Evolutionary conservation across 2,113 vertebrate species (phyloP), one percentile per base, ranked within the genome.

Genomic region (Corydoras maculifer): DNA sequence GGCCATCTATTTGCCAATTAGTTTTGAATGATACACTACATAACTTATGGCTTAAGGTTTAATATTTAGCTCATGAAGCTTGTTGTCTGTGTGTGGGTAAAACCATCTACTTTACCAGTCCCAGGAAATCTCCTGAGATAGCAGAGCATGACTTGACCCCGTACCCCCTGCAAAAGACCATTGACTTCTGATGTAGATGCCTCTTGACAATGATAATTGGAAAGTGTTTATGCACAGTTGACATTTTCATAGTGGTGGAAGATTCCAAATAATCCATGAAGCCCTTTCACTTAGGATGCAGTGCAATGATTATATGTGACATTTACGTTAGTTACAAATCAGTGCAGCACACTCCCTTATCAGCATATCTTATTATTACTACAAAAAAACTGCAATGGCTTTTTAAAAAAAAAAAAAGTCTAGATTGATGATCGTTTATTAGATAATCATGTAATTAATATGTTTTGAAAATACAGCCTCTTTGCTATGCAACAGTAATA

Each of bases 201-300:
- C 73, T 75, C 58, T 78, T 75, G 74, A 75, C 62, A 68, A 69
- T 72, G 74, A 65, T 90, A 87, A 90, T 88, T 88, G 82, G 80
- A 85, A 86, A 86, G 85, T 88, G 84, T 87, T 88, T 86, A 86
- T 90, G 82, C 74, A 62, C 75, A 77, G 86, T 78, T 90, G 89
- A 90, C 88, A 90, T 91, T 90, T 89, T 79, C 86, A 85, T 87
- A 85, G 87, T 86, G 86, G 81, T 84, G 77, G 76, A 86, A 83
- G 79, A 78, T 83, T 81, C 78, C 73, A 77, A 74, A 81, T 87
- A 81, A 88, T 85, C 84, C 79, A 76, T 11, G 59, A 76, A 78
- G 80, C 75, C 82, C 78, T 60, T 78, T 60, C 77, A 70, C 64
- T 67, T 61, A 79, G 73, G 69, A 69, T 64, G 70, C 55, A 53